These are phyloP conservation scores for Macquaria australasica DNA, from an alignment of 2,113 vertebrate species.

Conservation along the genomic window DNA sequence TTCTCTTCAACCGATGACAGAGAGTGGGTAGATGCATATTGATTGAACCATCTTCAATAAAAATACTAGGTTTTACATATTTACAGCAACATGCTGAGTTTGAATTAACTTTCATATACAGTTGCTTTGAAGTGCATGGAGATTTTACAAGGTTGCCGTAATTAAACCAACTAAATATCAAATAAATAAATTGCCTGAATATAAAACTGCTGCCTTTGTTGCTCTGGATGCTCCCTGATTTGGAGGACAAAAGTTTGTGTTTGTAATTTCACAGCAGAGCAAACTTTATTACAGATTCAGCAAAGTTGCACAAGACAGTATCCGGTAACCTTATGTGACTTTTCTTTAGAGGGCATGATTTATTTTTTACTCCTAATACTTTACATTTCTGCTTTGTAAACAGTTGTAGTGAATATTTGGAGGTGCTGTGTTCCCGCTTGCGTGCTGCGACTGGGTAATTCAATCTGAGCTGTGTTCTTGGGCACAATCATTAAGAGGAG, in stretches of 20 bases:
- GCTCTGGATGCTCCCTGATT: conserved; percentile 22
- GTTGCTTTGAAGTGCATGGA: conserved; percentile 56
- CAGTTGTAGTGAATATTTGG: conserved; percentile 4
- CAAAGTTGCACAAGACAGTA: conserved; percentile 12
- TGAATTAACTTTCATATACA: conserved; percentile 43
- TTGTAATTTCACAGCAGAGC: neutral
- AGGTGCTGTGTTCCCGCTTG: conserved; percentile 11
- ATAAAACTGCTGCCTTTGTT: conserved; percentile 40
- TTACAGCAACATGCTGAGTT: conserved; percentile 14
- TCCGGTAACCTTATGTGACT: conserved; percentile 17
- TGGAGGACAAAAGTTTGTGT: conserved; percentile 27
- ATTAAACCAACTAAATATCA: conserved; percentile 56
- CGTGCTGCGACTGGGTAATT: neutral
- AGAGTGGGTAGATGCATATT: neutral
- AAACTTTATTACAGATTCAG: conserved; percentile 55
- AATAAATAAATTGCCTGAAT: conserved; percentile 41
- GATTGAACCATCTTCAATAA: neutral
- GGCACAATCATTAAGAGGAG: neutral
- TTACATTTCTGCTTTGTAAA: conserved; percentile 17
- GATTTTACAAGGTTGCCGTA: conserved; percentile 37
- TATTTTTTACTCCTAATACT: neutral
- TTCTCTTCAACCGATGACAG: conserved; percentile 1
- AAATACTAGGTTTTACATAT: neutral
- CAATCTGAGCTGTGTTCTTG: conserved; percentile 11
- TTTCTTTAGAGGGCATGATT: conserved; percentile 1